Evolutionary conservation across 2,113 vertebrate species (phyloP).

Genomic region (Otus sunia): DNA sequence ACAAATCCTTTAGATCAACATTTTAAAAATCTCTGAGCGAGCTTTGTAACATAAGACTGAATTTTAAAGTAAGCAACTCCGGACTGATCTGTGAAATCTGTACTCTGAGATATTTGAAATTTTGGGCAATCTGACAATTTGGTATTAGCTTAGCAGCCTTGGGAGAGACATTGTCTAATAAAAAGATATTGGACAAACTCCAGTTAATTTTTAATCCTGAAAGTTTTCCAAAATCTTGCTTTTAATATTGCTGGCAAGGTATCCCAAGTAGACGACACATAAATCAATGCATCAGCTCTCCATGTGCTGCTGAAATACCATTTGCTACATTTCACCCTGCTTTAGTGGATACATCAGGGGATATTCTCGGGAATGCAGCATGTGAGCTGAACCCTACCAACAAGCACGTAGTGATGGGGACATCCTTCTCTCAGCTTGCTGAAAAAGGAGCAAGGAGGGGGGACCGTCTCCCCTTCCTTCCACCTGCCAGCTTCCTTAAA

Average conservation of each 20-base stretch:
- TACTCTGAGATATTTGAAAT: neutral
- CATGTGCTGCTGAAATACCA: conserved; percentile 12
- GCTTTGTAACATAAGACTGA: neutral
- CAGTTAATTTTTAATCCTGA: conserved; percentile 72
- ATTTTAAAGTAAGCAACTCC: neutral
- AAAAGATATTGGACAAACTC: conserved; percentile 53
- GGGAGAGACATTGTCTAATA: conserved; percentile 57
- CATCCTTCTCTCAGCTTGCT: neutral
- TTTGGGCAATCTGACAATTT: conserved; percentile 51
- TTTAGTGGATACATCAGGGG: neutral
- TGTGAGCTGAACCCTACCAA: neutral
- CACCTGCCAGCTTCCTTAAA: neutral
- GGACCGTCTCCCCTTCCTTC: neutral
- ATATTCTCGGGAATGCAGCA: neutral
- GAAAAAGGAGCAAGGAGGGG: neutral
- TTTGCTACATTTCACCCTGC: neutral
- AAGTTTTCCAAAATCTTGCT: conserved; percentile 60
- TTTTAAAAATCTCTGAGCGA: neutral
- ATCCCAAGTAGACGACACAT: conserved; percentile 30
- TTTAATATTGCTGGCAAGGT: conserved; percentile 56
- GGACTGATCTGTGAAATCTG: neutral
- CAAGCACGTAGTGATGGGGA: neutral
- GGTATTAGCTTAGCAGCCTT: conserved; percentile 45
- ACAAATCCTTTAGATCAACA: neutral
- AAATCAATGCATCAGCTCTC: conserved; percentile 37